Percentiles rank a stretch among this genome's conserved stretches.
phyloP scores from a whole-genome alignment of 2,113 vertebrate genomes.

The Phalacrocorax pelagicus region DNA sequence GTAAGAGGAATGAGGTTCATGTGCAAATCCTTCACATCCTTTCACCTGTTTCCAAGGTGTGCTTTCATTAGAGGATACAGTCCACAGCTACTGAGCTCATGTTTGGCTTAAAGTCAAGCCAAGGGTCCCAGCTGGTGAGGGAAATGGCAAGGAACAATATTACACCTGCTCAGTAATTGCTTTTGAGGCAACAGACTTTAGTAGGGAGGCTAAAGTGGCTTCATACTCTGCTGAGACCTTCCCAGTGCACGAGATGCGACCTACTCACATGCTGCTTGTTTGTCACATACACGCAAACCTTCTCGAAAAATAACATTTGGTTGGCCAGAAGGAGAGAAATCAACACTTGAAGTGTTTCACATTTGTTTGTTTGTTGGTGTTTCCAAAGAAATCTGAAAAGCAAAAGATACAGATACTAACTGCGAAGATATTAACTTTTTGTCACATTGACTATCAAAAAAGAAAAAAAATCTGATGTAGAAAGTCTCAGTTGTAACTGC shows the following conservation, averaged over 20 bases:
- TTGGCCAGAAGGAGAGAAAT: not conserved
- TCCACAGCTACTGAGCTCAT: not conserved
- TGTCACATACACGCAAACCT: not conserved
- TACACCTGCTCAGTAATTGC: not conserved
- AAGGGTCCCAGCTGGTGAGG: not conserved
- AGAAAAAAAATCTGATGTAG: not conserved
- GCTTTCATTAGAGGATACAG: not conserved
- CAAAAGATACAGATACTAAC: not conserved
- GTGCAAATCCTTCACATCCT: not conserved
- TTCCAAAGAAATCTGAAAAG: not conserved
- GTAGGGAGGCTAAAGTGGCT: accelerated
- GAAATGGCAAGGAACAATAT: not conserved
- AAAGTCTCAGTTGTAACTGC: not conserved
- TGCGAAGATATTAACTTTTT: not conserved
- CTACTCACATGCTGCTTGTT: not conserved
- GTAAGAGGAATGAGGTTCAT: not conserved
- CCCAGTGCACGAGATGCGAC: accelerated
- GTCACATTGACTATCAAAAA: not conserved
- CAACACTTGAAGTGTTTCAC: not conserved
- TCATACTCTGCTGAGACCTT: not conserved
- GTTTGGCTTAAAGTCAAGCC: not conserved
- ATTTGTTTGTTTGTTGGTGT: not conserved
- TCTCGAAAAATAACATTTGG: not conserved
- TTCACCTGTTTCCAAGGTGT: not conserved
- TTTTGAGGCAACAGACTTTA: not conserved